Conservation (phyloP, 2,797 vertebrate genomes). For the Dryobates pubescens region DNA sequence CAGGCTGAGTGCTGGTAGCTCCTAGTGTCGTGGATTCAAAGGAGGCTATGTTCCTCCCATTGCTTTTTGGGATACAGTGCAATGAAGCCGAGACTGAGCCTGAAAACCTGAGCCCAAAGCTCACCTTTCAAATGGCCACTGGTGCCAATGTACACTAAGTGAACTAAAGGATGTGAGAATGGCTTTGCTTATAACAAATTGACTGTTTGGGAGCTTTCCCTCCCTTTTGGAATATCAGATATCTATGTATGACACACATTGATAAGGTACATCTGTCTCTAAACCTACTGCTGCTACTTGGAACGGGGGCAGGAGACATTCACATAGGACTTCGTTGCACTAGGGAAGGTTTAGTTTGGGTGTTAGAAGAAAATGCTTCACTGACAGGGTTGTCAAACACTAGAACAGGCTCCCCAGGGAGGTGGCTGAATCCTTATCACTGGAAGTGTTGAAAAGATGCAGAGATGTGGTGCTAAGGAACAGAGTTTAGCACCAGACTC, state of each 20-base stretch:
- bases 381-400: too few relatives aligned
- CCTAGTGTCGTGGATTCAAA: background rate
- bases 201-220: background rate
- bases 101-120: background rate
- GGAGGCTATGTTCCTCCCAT: background rate
- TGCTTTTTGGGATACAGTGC: background rate
- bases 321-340: fast-evolving
- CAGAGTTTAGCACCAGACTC: too few relatives aligned
- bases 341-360: too few relatives aligned
- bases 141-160: background rate
- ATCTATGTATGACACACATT: background rate
- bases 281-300: background rate
- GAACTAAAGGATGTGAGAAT: background rate
- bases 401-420: too few relatives aligned
- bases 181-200: background rate
- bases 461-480: too few relatives aligned
- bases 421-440: too few relatives aligned
- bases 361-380: too few relatives aligned
- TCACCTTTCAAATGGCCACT: background rate
- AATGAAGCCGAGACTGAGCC: background rate
- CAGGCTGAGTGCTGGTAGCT: background rate
- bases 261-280: background rate
- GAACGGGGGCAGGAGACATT: background rate
- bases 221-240: background rate
- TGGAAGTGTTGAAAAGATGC: too few relatives aligned